Base-by-base conservation (phyloP, 92 coral and sea anemone genomes). In the Palythoa grandis region DNA sequence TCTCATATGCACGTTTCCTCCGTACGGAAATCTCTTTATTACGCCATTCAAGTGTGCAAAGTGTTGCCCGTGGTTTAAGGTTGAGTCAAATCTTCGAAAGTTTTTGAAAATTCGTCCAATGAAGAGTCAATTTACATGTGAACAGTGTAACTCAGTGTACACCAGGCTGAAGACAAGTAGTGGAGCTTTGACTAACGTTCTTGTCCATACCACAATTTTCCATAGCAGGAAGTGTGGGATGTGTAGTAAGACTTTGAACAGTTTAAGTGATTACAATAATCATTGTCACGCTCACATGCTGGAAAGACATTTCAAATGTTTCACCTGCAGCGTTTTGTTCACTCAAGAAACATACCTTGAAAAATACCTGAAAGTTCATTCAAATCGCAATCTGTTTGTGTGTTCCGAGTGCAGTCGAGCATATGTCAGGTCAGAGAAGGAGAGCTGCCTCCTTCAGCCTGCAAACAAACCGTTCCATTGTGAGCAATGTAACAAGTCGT, bases 381-480 rank as follows among this genome's bases (percentile, higher is more conserved):
- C 79, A 52, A 75, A 54, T 75, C 79, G 79, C 40, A 75, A 12
- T 61, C 79, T n/a, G 3, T 75, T 75, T 52, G 60, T 54, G 23
- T 75, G 79, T 29, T 50, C 38, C 37, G 61, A 50, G 60, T 75
- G 79, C 16, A 39, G 79, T 39, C 22, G 65, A 75, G 79, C 79
- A 8, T 75, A 47, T 75, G 79, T 75, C 19, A 75, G 65, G 60
- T 75, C 79, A 50, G 79, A 20, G 61, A 75, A 54, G 11, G 17
- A 38, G 39, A 75, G 25, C 22, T 50, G 61, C 17, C 4, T 75
- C 38, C 61, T 75, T 23, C 61, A 52, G 65, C 63, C 79, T 1
- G 79, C 79, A 11, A 47, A 20, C 79, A 75, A 75, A 19, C 65
- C 61, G 5, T 75, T 47, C 60, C 79, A 75, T 61, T 75, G 79